Base-by-base conservation (phyloP, 2,888 invertebrate genomes). In the Formica aserva region DNA sequence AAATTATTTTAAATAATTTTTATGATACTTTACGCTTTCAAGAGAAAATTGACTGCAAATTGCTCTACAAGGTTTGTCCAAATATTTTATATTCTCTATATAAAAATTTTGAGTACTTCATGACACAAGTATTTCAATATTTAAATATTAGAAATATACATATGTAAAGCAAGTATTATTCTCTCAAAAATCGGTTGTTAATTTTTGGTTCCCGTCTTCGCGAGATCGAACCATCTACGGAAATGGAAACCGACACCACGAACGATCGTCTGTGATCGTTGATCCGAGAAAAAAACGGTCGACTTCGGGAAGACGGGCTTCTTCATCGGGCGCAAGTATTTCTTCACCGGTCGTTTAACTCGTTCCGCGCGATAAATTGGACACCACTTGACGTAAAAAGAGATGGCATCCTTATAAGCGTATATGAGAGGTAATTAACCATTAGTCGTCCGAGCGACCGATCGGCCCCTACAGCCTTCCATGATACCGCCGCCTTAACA, bases 381-480 rank as follows among this genome's bases (percentile, higher is more conserved):
- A 81, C 72, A 65, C 72, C 57, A 74, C 66, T 66, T 74, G 66
- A 62, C 57, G 91, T 86, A 88, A 90, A 85, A 63, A 85, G 90
- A 90, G 89, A 89, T 69, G 85, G 90, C 89, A 90, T 83, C 90
- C 90, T 82, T 90, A 90, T 71, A 87, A 90, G 85, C 85, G 87
- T 86, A 62, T 78, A 83, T 72, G 85, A 83, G 67, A 77, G 88
- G 65, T 85, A 90, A 90, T 90, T 90, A 90, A 83, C 83, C 71
- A 83, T 81, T 81, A 83, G 67, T 85, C 77, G n/a, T 18, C 82
- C 82, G 76, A 60, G 82, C 81, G 88, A 90, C 88, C 81, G 85
- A 85, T 89, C 75, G 74, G 55, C 84, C 76, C 76, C 85, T 77
- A 26, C 35, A n/a, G 72, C n/a, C 38, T 66, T 77, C 45, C 41